Evolutionary conservation across 1,140 invertebrate species (phyloP).

Genomic region (Neuroterus valhalla): DNA sequence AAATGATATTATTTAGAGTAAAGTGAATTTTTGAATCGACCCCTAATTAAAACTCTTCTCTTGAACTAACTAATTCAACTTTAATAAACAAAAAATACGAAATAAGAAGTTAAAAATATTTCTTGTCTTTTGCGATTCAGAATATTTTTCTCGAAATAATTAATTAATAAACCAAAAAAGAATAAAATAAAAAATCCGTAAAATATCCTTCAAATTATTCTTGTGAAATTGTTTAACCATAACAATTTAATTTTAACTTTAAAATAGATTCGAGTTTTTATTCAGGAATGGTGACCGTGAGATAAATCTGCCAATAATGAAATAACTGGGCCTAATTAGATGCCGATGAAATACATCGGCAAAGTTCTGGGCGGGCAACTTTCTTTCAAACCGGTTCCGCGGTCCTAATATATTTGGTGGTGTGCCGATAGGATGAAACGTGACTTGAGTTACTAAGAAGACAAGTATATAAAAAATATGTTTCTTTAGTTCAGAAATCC

Average conservation of each 20-base stretch:
- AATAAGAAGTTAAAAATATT: too few relatives aligned
- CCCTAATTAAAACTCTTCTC: background rate
- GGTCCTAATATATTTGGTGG: constrained; percentile 22
- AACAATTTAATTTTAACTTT: constrained; percentile 7
- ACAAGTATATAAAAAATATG: background rate
- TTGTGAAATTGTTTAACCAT: constrained; percentile 28
- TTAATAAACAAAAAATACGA: background rate
- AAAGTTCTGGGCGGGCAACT: constrained; percentile 42
- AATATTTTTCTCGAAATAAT: too few relatives aligned
- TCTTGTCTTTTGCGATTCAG: too few relatives aligned
- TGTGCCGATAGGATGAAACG: constrained; percentile 15
- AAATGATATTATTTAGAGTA: background rate
- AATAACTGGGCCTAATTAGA: constrained; percentile 33
- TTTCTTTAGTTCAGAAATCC: background rate
- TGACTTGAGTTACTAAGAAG: constrained; percentile 26
- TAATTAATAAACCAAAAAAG: too few relatives aligned
- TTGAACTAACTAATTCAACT: background rate
- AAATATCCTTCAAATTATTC: background rate
- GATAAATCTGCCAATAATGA: constrained; percentile 12
- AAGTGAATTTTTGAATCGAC: background rate
- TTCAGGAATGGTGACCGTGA: too few relatives aligned
- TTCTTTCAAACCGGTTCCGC: constrained; percentile 61
- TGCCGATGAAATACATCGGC: constrained; percentile 25
- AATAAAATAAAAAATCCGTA: too few relatives aligned
- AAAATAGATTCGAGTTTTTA: background rate